These are phyloP conservation scores for Astropecten irregularis DNA, from an alignment of 53 echinoderm and acorn worm species.

Conservation along the genomic window DNA sequence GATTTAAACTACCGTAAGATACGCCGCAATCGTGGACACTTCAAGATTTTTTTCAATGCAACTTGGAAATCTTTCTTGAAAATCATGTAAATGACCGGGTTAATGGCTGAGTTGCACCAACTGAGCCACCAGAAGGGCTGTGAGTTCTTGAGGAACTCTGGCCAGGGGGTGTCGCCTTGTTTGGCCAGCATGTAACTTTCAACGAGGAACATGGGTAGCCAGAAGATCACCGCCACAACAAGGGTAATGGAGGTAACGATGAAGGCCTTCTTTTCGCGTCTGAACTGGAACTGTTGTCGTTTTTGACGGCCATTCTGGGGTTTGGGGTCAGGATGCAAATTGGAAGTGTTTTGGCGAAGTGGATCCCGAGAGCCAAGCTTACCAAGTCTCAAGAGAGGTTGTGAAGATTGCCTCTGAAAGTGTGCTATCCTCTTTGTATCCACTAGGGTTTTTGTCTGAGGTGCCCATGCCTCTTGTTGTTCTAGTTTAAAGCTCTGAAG, in stretches of 20 bases:
- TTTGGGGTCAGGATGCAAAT: no score
- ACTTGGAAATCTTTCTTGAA: slow-evolving; percentile 6
- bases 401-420: no score
- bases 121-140: slow-evolving; percentile 2
- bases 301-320: background rate
- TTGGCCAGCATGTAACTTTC: background rate
- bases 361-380: no score
- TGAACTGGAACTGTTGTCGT: background rate
- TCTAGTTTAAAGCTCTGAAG: no score
- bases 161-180: background rate
- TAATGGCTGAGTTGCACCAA: background rate
- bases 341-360: no score
- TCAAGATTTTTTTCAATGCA: background rate
- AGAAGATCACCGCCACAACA: background rate
- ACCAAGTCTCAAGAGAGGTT: no score
- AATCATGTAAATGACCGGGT: slow-evolving; percentile 2
- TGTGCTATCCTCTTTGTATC: no score
- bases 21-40: background rate
- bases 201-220: background rate
- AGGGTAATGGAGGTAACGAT: background rate
- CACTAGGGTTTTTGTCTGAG: no score
- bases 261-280: slow-evolving; percentile 4
- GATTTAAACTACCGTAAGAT: no score
- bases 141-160: background rate
- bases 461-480: no score